Conservation (phyloP, 1,140 invertebrate species). For the Uloborus diversus region DNA sequence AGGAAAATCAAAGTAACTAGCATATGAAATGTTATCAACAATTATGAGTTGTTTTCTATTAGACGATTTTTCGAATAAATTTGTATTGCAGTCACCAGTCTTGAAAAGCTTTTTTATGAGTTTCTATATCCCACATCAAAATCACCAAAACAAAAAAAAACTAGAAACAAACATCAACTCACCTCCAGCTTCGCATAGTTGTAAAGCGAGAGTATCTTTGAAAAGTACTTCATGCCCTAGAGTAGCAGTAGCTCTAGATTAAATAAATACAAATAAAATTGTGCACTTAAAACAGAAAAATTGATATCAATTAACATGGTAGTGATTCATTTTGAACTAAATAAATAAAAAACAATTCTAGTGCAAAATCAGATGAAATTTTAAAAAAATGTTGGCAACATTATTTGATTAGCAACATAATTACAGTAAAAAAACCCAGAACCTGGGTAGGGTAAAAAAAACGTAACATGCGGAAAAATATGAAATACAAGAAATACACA, state of each 20-base stretch:
- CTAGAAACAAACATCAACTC: conserved; percentile 27
- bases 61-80: no score
- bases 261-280: background rate
- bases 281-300: background rate
- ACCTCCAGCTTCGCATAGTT: conserved; percentile 66
- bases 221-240: conserved; percentile 64
- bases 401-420: background rate
- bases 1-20: no score
- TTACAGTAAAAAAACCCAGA: no score
- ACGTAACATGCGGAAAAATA: background rate
- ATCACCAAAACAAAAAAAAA: background rate
- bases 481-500: no score
- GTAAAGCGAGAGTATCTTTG: conserved; percentile 65
- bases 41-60: no score
- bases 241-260: conserved; percentile 65
- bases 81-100: no score
- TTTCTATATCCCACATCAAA: no score
- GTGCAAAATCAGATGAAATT: background rate
- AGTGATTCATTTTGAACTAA: background rate
- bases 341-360: background rate
- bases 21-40: no score
- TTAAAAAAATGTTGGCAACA: background rate
- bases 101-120: no score
- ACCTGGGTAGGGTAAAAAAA: no score
- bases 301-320: background rate